Conservation (phyloP, 2,888 invertebrate genomes). For the Nomada fabriciana region DNA sequence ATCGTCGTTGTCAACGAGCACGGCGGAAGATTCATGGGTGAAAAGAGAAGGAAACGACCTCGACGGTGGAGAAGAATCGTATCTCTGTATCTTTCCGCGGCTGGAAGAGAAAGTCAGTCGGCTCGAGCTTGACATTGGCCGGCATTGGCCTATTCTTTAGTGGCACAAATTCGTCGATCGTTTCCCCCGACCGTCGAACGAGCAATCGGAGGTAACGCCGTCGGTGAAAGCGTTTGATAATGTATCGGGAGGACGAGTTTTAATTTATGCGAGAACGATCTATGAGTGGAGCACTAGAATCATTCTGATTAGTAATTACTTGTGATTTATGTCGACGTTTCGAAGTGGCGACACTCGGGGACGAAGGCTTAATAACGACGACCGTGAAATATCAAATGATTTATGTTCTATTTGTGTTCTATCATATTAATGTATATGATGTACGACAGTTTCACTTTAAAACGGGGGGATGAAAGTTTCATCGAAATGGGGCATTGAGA, state of each 20-base stretch:
- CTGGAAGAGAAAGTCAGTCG: conserved; percentile 59
- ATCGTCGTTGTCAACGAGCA: background rate
- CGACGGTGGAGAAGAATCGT: conserved; percentile 32
- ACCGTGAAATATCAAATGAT: too few species aligned
- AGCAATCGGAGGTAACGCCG: conserved; percentile 18
- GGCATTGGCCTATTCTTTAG: conserved; percentile 38
- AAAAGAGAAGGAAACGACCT: conserved; percentile 31
- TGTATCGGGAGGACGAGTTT: background rate
- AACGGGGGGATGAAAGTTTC: too few species aligned
- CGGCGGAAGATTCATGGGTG: conserved; percentile 35
- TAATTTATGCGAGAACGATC: conserved; percentile 17
- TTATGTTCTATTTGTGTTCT: too few species aligned
- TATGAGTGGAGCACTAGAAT: background rate
- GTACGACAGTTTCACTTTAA: too few species aligned
- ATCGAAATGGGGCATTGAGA: too few species aligned
- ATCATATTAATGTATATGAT: too few species aligned
- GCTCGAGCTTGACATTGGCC: conserved; percentile 61
- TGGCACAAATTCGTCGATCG: conserved; percentile 43
- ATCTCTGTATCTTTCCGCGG: conserved; percentile 34
- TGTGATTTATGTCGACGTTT: conserved; percentile 1
- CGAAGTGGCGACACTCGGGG: too few species aligned
- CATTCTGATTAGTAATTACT: background rate
- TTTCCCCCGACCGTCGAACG: conserved; percentile 22
- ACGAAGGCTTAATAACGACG: background rate
- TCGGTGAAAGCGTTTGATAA: conserved; percentile 57